phyloP scores from a whole-genome alignment of 2,888 invertebrate species.

The Apodemia zela region DNA sequence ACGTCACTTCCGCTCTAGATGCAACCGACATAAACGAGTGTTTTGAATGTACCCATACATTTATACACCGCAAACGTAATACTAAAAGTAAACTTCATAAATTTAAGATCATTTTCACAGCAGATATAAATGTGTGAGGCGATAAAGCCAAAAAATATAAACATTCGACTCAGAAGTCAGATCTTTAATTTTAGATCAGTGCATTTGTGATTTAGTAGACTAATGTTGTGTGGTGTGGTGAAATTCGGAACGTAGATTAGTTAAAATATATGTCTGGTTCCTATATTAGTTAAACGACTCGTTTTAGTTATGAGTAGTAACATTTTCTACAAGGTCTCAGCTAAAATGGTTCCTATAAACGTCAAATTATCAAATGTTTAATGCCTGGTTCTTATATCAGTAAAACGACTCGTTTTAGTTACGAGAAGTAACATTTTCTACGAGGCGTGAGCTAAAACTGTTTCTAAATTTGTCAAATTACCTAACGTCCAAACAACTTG shows the following conservation, averaged over 20 bases:
- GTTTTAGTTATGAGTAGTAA: too few species aligned
- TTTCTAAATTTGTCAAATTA: too few species aligned
- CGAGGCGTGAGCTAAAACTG: too few species aligned
- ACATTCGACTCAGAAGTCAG: neutral
- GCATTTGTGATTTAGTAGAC: neutral
- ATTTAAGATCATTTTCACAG: neutral
- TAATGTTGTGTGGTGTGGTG: neutral
- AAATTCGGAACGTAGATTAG: neutral
- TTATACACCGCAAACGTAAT: slow-evolving; percentile 9
- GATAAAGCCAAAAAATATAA: neutral
- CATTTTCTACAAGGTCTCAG: too few species aligned
- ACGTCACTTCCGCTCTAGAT: slow-evolving; percentile 6
- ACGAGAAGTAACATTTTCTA: too few species aligned
- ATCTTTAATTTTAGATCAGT: slow-evolving; percentile 9
- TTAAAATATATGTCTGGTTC: too few species aligned
- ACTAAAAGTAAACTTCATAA: neutral
- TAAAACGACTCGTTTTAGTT: too few species aligned
- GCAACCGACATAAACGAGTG: neutral
- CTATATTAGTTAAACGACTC: too few species aligned
- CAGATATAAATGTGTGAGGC: neutral
- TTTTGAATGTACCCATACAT: neutral
- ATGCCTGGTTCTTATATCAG: too few species aligned
- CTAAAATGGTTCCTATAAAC: too few species aligned
- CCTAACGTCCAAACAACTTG: too few species aligned
- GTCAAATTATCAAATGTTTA: too few species aligned